A percentile compares a stretch with the other conserved stretches of the same genome.
phyloP scores from a whole-genome alignment of 2,888 invertebrate species.

The Ecliptopera silaceata region DNA sequence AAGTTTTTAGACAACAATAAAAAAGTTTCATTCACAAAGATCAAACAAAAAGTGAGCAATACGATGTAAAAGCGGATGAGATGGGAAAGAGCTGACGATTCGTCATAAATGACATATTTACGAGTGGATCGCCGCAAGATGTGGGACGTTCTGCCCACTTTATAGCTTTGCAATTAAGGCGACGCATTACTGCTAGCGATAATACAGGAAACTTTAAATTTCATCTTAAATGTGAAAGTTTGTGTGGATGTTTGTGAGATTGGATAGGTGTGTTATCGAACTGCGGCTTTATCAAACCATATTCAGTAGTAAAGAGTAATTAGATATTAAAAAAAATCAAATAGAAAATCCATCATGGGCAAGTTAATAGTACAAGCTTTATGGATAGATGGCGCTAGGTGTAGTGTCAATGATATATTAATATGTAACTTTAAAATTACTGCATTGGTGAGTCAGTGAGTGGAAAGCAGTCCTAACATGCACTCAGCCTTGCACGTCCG shows the following conservation, averaged over 20 bases:
- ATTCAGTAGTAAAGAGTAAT: no score
- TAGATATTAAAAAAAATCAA: no score
- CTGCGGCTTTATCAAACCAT: no score
- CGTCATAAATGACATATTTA: slow-evolving; percentile 54
- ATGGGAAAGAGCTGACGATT: slow-evolving; percentile 42
- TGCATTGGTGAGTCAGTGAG: not conserved
- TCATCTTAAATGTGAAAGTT: not conserved
- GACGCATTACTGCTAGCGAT: slow-evolving; percentile 3
- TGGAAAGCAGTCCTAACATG: not conserved
- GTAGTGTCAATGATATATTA: no score
- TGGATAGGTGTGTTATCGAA: no score
- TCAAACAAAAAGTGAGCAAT: not conserved
- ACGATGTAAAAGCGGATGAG: not conserved
- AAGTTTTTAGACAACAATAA: not conserved
- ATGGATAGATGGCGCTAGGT: no score
- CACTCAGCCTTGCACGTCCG: slow-evolving; percentile 3
- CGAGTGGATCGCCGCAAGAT: slow-evolving; percentile 35
- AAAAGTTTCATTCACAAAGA: not conserved
- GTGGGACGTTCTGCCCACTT: slow-evolving; percentile 21
- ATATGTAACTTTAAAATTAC: not conserved
- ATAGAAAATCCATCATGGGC: no score
- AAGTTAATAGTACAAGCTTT: no score
- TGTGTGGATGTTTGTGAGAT: no score
- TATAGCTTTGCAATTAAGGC: slow-evolving; percentile 23
- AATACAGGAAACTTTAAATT: not conserved